These are phyloP conservation scores for Balearica regulorum DNA, from an alignment of 2,797 vertebrate genomes.

Conservation along the genomic window DNA sequence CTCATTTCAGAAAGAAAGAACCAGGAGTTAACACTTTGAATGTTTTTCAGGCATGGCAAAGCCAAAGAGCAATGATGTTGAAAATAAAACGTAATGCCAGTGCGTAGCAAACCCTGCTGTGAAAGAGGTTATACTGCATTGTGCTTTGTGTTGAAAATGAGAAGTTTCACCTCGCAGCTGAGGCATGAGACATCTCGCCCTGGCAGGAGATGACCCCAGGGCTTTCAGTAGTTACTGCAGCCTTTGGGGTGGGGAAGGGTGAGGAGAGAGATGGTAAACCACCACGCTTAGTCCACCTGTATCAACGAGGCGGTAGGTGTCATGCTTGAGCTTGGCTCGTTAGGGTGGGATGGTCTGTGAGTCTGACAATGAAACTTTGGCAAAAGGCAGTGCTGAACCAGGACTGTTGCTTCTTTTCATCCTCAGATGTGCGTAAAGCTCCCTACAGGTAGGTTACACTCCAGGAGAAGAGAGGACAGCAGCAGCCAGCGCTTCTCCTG, in stretches of 20 bases:
- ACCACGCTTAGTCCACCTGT: accelerated
- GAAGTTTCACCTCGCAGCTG: not conserved
- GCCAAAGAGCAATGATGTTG: not conserved
- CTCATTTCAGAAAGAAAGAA: not conserved
- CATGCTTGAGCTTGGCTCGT: not conserved
- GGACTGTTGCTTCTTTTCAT: not conserved
- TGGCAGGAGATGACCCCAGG: not conserved
- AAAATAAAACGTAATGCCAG: not conserved
- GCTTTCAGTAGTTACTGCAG: not conserved
- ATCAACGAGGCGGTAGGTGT: not conserved
- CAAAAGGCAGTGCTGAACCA: not conserved
- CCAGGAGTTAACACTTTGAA: not conserved
- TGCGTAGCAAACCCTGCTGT: not conserved
- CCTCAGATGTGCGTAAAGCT: not conserved
- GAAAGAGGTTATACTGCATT: too few species aligned
- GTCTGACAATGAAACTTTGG: accelerated
- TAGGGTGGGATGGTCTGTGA: too few species aligned
- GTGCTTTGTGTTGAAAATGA: not conserved
- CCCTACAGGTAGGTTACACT: not conserved
- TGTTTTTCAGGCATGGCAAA: not conserved
- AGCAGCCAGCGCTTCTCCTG: not conserved
- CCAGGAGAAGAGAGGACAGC: not conserved
- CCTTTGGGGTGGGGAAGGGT: not conserved
- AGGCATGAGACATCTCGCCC: not conserved
- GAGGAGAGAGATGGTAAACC: not conserved